Evolutionary conservation across 2,113 vertebrate species (phyloP), one percentile per base, ranked within the genome.

Genomic region (Mastomys coucha): DNA sequence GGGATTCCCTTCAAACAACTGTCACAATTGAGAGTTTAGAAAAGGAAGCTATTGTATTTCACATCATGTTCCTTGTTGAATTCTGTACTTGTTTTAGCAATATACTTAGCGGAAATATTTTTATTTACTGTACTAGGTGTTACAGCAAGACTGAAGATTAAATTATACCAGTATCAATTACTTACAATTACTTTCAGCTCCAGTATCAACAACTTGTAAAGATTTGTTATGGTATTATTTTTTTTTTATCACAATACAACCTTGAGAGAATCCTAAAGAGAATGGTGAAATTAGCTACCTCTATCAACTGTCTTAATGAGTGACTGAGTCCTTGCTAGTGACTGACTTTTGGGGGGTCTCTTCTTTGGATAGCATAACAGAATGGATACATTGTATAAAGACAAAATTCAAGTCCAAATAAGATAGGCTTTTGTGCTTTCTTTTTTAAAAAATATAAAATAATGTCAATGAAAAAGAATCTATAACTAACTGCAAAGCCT

Each of bases 81-180:
- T 58, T 93, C 22, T 92, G 22, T 28, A 77, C 14, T 69, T 51
- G 1, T 87, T 90, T 93, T 91, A 95, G 42, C 10, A 91, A 39
- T 91, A 89, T 88, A 92, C 33, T 53, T 94, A 87, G 31, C 31
- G 33, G 45, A n/a, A 58, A 80, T 60, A 58, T 39, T 72, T 56
- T 53, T 88, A 63, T 85, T 92, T 75, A 80, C 72, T 92, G 20
- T 85, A 42, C 31, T 92, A 77, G 5, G 4, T 65, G 26, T 93
- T 49, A 91, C 81, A 73, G 26, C 12, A 87, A 93, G 39, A 89
- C n/a, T 89, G 28, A 82, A 96, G 14, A 92, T 87, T 24, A 77
- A 91, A 73, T 65, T 91, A 51, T 80, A 8, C 45, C 7, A 91
- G 1, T 91, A 86, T 89, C 39, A 88, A 85, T 36, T 94, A 86